Evolutionary conservation across 2,888 invertebrate species (phyloP), one percentile per base, ranked within the genome.

Genomic region (Rutpela maculata): DNA sequence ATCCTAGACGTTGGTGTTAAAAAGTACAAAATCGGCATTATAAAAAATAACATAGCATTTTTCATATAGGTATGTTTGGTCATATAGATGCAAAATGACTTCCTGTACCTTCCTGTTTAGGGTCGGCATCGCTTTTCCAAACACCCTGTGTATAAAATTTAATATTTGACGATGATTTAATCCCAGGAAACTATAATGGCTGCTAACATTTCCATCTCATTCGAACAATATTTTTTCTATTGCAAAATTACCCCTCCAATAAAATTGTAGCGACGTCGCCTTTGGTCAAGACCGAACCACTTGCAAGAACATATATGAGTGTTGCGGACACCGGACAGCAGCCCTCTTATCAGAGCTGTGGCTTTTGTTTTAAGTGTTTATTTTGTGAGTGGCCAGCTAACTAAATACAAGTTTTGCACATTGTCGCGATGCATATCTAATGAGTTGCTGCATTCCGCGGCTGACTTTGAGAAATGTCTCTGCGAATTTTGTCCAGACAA

Each of bases 401-500:
- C 74, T 77, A 78, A 75, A 79, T 81, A 81, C 83, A 75, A 74
- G 82, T 82, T 84, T 84, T 76, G 81, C 80, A 80, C 76, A 78
- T 81, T 82, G 78, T 74, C 79, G 74, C 67, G 79, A 78, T 82
- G 82, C 84, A 84, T 84, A 83, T 82, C 79, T 82, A 84, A 84
- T 83, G 82, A 82, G 69, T 38, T 73, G 74, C 70, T 78, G 78
- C 76, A 78, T 78, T 78, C 78, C 75, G 59, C 38, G 57, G 74
- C 19, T 67, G 67, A 57, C 74, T 67, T 72, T 67, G 74, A 74
- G 12, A 74, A 60, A 75, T 68, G 69, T 69, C 75, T 63, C 66
- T 35, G 62, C 69, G 66, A 75, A 69, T 69, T 75, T 75, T 35
- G 75, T 68, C 69, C 63, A 57, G 57, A 74, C 56, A 68, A 57